A percentile compares a stretch with the other conserved stretches of the same genome.
phyloP scores from a whole-genome alignment of 2,888 invertebrate species.

The Perizoma affinitatum region DNA sequence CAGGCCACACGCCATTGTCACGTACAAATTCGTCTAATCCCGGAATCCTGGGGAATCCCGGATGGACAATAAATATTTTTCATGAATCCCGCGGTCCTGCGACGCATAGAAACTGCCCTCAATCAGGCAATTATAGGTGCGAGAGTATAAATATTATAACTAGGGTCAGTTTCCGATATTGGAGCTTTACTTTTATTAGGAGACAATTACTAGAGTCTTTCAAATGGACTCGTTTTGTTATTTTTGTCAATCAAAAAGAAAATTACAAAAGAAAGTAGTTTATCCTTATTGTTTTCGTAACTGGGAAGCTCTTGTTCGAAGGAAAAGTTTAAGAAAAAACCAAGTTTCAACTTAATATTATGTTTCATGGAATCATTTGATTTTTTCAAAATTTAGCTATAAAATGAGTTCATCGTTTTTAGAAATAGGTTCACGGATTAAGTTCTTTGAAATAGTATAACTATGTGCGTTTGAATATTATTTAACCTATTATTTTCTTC shows the following conservation, averaged over 20 bases:
- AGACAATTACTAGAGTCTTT: conserved; percentile 22
- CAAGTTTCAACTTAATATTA: no score
- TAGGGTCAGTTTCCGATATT: conserved; percentile 56
- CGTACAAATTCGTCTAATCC: conserved; percentile 81
- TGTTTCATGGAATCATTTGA: no score
- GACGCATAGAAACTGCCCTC: conserved; percentile 80
- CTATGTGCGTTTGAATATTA: no score
- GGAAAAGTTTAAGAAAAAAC: no score
- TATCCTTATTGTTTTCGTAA: not conserved
- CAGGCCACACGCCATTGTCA: conserved; percentile 52
- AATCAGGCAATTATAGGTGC: conserved; percentile 83
- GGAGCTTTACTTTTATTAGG: conserved; percentile 24
- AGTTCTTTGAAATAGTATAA: no score
- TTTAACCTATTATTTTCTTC: no score
- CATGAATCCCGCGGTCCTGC: conserved; percentile 72
- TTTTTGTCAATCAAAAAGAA: conserved; percentile 11
- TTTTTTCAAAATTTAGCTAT: no score
- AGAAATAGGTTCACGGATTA: not conserved
- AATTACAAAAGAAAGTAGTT: not conserved
- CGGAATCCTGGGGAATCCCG: conserved; percentile 51
- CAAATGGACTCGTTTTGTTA: conserved; percentile 15
- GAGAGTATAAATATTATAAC: conserved; percentile 66
- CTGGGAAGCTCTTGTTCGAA: not conserved
- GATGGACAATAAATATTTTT: conserved; percentile 79
- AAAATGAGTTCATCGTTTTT: not conserved